These are phyloP conservation scores for Hephaestus fuliginosus DNA, from an alignment of 2,797 vertebrate species.

Conservation along the genomic window DNA sequence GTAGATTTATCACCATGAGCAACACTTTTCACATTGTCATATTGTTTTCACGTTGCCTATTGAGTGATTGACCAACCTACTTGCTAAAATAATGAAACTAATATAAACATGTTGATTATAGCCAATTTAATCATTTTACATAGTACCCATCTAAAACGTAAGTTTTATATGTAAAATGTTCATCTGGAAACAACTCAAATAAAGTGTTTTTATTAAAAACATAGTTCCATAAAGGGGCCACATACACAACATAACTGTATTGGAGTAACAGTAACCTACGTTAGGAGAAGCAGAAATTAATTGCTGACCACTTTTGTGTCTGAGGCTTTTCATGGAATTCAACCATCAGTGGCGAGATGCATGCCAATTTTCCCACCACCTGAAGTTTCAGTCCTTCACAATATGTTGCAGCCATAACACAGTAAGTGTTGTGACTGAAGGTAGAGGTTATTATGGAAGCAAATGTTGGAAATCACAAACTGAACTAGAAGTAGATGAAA, in stretches of 20 bases:
- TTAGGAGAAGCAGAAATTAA: too few species aligned
- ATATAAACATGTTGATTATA: not conserved
- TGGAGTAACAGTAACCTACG: too few species aligned
- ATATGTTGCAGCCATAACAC: constrained; percentile 3
- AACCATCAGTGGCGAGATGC: not conserved
- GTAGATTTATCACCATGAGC: not conserved
- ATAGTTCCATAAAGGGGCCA: too few species aligned
- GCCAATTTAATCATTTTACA: not conserved
- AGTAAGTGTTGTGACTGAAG: constrained; percentile 3
- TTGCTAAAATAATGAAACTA: too few species aligned
- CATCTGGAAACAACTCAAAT: not conserved
- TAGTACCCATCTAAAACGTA: not conserved
- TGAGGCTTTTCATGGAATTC: not conserved
- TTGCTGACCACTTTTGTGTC: too few species aligned
- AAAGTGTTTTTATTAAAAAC: too few species aligned
- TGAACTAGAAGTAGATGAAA: not conserved
- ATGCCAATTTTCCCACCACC: not conserved
- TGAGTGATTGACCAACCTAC: not conserved
- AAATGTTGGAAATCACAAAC: not conserved
- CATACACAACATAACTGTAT: too few species aligned
- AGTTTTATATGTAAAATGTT: not conserved
- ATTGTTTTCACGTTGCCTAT: not conserved
- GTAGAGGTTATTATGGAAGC: not conserved
- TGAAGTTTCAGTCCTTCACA: not conserved
- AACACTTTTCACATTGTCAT: not conserved